Percentiles rank a stretch among this genome's conserved stretches.
Evolutionary conservation across 2,113 vertebrate species (phyloP).

Genomic region (Sinocyclocheilus anshuiensis): DNA sequence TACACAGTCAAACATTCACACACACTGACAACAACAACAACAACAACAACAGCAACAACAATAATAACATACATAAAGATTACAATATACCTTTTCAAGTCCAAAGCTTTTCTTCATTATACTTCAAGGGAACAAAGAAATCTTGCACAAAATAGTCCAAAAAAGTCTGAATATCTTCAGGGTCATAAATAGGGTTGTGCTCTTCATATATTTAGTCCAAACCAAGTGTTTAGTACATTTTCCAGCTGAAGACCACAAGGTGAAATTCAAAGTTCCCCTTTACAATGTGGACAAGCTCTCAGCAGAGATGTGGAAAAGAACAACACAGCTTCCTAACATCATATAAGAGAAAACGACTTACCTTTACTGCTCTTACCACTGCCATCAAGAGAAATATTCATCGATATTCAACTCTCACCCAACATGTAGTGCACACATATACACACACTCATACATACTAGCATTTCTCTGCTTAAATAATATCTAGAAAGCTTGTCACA

Average conservation of each 20-base stretch:
- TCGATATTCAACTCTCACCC: constrained; percentile 2
- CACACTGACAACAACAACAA: constrained; percentile 52
- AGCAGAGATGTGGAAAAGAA: background rate
- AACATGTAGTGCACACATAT: background rate
- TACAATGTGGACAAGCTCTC: background rate
- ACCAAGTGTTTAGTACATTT: background rate
- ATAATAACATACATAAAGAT: constrained; percentile 43
- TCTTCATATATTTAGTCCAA: background rate
- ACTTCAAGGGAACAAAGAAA: constrained; percentile 42
- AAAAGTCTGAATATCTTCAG: background rate
- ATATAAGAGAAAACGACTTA: background rate
- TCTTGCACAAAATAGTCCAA: constrained; percentile 4
- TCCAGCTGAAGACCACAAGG: constrained; percentile 16
- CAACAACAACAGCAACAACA: constrained; percentile 49
- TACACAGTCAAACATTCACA: constrained; percentile 51
- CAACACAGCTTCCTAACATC: background rate
- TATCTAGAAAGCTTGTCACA: constrained; percentile 42
- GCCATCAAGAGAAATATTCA: background rate
- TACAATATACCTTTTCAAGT: constrained; percentile 46
- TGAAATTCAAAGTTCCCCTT: constrained; percentile 6
- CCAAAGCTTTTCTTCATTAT: constrained; percentile 34
- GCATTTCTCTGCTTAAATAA: constrained; percentile 36
- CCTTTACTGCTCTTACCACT: background rate
- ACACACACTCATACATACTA: constrained; percentile 32
- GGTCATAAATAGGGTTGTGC: constrained; percentile 37